Evolutionary conservation across 2,797 vertebrate genomes (phyloP).

Genomic region (Alauda arvensis): DNA sequence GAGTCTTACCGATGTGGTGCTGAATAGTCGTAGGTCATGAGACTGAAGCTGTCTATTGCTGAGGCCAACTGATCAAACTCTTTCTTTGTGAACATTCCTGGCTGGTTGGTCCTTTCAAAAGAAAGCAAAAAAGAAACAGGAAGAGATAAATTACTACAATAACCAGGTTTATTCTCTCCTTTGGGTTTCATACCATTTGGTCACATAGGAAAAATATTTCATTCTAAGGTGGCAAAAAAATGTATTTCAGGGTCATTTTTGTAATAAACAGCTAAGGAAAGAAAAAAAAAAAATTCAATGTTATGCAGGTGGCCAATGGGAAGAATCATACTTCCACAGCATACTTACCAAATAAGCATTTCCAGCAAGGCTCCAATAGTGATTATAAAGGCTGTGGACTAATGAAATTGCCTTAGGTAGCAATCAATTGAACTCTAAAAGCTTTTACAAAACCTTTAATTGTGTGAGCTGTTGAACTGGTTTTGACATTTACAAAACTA

Average conservation of each 20-base stretch:
- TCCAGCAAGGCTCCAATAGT: background rate
- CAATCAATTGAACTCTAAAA: background rate
- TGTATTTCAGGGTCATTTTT: background rate
- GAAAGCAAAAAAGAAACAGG: background rate
- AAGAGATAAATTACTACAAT: background rate
- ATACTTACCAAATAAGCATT: background rate
- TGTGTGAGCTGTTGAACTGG: background rate
- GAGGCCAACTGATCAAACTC: conserved; percentile 90
- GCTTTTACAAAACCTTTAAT: background rate
- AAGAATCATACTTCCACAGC: background rate
- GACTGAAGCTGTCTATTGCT: conserved; percentile 87
- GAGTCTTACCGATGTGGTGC: conserved; percentile 72
- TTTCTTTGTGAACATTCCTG: conserved; percentile 86
- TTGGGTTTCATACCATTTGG: background rate
- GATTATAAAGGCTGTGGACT: background rate
- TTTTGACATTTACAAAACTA: background rate
- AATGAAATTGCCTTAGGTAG: background rate
- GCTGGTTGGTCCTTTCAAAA: conserved; percentile 78
- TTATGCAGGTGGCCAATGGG: background rate
- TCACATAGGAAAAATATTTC: background rate
- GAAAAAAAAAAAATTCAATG: background rate
- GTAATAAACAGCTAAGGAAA: background rate
- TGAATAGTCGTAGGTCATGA: conserved; percentile 97
- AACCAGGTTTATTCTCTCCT: background rate
- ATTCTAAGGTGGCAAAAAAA: background rate